Conservation (phyloP, 2,888 invertebrate genomes). For the Xestia sexstrigata region DNA sequence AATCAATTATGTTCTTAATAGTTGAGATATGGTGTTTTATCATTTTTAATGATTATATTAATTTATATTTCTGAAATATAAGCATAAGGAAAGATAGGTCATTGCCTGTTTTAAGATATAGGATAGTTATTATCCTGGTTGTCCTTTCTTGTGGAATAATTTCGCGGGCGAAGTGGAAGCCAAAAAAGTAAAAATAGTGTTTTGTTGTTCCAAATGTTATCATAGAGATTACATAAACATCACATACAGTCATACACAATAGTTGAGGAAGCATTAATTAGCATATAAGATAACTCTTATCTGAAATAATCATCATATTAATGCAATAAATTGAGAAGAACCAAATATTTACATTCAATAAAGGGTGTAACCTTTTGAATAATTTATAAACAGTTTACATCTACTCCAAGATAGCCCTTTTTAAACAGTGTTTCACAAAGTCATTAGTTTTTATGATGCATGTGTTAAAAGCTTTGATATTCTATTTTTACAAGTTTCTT, state of each 20-base stretch:
- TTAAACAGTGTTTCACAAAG: neutral
- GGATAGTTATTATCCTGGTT: neutral
- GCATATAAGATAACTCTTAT: constrained; percentile 45
- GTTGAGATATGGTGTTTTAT: neutral
- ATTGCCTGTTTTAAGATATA: neutral
- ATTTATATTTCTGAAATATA: neutral
- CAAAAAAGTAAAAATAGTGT: neutral
- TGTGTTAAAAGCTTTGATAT: constrained; percentile 7
- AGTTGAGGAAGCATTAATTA: constrained; percentile 34
- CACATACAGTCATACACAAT: constrained; percentile 28
- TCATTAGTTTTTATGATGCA: constrained; percentile 42
- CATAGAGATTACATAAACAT: constrained; percentile 14
- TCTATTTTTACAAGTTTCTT: constrained; percentile 16
- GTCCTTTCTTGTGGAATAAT: neutral
- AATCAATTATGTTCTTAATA: neutral
- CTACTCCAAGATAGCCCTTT: constrained; percentile 5
- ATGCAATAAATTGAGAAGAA: constrained; percentile 30
- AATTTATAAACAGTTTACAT: constrained; percentile 26
- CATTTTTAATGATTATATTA: neutral
- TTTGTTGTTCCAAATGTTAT: constrained; percentile 28
- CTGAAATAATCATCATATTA: constrained; percentile 24
- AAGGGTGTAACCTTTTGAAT: constrained; percentile 43
- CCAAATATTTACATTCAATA: constrained; percentile 39
- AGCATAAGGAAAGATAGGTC: neutral
- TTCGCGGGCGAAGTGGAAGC: neutral